Evolutionary conservation across 2,888 invertebrate species (phyloP).

Genomic region (Mythimna pallens): DNA sequence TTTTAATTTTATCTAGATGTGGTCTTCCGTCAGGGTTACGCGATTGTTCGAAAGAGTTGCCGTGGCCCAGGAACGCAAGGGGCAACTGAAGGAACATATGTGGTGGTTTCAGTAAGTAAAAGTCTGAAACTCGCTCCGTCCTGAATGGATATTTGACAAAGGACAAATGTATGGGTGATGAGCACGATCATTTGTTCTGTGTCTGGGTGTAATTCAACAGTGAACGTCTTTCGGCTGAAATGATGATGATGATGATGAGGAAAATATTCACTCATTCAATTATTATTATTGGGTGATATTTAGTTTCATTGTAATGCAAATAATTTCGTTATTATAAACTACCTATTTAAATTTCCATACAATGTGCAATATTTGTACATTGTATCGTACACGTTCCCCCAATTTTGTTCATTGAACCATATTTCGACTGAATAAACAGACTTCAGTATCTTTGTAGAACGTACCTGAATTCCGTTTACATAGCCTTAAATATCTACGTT

Average conservation of each 20-base stretch:
- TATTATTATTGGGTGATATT: background rate
- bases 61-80: too few species aligned
- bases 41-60: too few species aligned
- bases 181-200: too few species aligned
- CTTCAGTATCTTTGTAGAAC: slow-evolving; percentile 56
- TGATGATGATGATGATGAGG: background rate
- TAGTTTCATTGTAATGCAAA: slow-evolving; percentile 1
- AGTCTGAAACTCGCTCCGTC: too few species aligned
- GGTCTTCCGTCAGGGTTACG: too few species aligned
- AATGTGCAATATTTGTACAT: slow-evolving; percentile 33
- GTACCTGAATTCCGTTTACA: slow-evolving; percentile 48
- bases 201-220: too few species aligned
- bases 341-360: background rate
- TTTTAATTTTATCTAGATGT: too few species aligned
- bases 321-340: background rate
- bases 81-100: too few species aligned
- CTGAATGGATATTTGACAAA: too few species aligned
- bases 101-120: too few species aligned
- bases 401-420: slow-evolving; percentile 40
- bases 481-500: slow-evolving; percentile 42
- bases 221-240: too few species aligned
- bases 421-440: slow-evolving; percentile 48
- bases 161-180: too few species aligned
- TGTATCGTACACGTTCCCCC: slow-evolving; percentile 15
- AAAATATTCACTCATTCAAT: background rate